Percentiles rank a stretch among this genome's conserved stretches.
Conservation (phyloP, 2,888 invertebrate species). For the Platycheirus albimanus region DNA sequence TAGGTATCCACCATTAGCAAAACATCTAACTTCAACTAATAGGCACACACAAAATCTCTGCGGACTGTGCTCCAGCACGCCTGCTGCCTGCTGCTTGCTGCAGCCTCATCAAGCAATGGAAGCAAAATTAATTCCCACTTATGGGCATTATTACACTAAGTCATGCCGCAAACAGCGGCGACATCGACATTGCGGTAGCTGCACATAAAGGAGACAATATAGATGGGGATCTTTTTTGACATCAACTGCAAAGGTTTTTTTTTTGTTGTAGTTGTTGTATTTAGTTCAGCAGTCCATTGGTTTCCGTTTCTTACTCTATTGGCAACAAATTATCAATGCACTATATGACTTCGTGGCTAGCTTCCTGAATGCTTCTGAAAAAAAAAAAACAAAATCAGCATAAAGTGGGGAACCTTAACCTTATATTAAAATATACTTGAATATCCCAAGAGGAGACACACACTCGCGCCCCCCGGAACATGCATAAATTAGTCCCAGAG, state of each 20-base stretch:
- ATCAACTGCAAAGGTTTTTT: conserved; percentile 50
- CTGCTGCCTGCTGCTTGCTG: conserved; percentile 23
- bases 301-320: conserved; percentile 57
- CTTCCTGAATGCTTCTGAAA: conserved; percentile 57
- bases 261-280: conserved; percentile 27
- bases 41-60: conserved; percentile 33
- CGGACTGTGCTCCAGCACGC: conserved; percentile 8
- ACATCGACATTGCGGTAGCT: conserved; percentile 36
- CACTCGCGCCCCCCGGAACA: conserved; percentile 5
- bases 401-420: conserved; percentile 44
- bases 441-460: conserved; percentile 24
- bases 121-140: conserved; percentile 70
- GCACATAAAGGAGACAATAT: conserved; percentile 55
- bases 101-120: conserved; percentile 33
- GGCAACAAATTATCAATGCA: conserved; percentile 63
- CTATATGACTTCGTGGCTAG: conserved; percentile 60
- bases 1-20: conserved; percentile 57
- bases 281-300: conserved; percentile 50
- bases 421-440: conserved; percentile 44
- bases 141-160: conserved; percentile 72
- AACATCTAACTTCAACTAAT: conserved; percentile 60
- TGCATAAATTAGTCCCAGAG: conserved; percentile 28
- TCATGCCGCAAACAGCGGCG: conserved; percentile 44
- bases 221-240: conserved; percentile 67
- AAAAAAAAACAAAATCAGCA: conserved; percentile 26